Base-by-base conservation (phyloP, 2,113 vertebrate species). In the Callorhinus ursinus region DNA sequence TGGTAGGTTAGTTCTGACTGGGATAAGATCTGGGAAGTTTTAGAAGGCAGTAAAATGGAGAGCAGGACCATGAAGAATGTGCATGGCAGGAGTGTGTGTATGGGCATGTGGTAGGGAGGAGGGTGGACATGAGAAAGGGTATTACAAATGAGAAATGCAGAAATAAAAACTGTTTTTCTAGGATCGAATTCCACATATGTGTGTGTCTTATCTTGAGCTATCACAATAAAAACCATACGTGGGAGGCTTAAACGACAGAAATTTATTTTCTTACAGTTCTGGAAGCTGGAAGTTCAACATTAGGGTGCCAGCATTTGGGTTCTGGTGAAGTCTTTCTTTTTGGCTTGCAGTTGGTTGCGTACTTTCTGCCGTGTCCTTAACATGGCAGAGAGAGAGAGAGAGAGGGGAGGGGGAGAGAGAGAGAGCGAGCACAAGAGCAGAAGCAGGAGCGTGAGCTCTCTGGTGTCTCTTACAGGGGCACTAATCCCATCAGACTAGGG, bases 381-480 rank as follows among this genome's bases (percentile, higher is more conserved):
- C 2, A 21, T 31, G 39, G 5, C 31, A 21, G 74, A 28, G 24
- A 49, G 42, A 76, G 7, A 28, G 11, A 42, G 63, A 67, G 31
- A 7, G 53, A 39, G 39, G 36, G 5, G 26, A 21, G 36, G 21
- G 14, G 21, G 14, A 26, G 22, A 10, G 61, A 12, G 16, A n/a
- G 5, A 0, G 1, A 24, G 46, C 33, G 9, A 9, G 53, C 18
- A 19, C 16, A 69, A 76, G 72, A 28, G 14, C 2, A n/a, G 4
- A 13, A 22, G 28, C 2, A 26, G 46, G 72, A 14, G 11, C 22
- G 8, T 12, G 18, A 42, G 9, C 31, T 53, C 36, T 87, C 1
- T 49, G 5, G 3, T 33, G 9, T 80, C 51, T 89, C n/a, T 77
- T 53, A 12, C 31, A 51, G 71, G 3, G 61, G 4, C 15, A n/a